Evolutionary conservation across 2,113 vertebrate genomes (phyloP), one percentile per base, ranked within the genome.

Genomic region (Nyctibius bracteatus): DNA sequence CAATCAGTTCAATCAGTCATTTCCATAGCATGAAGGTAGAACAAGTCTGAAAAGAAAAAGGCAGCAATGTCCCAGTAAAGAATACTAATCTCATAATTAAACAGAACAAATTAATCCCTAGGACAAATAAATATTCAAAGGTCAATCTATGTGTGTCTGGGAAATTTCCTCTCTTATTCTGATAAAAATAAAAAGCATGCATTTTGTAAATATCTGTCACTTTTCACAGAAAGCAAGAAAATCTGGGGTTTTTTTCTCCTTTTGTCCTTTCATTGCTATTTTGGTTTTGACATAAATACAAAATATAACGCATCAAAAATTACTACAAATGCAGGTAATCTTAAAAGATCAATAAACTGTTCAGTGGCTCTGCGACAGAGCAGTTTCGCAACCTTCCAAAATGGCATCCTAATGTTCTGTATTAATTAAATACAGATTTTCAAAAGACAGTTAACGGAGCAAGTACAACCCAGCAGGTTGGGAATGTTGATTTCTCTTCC

Each of bases 361-460:
- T 92, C 75, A 67, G 43, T 67, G 19, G 63, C 61, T n/a, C 28
- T 59, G 30, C 94, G 65, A 44, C 27, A 82, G 55, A 90, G 28
- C 46, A 90, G 37, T 23, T 86, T 74, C 4, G 2, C 39, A 88
- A 5, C 75, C 59, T 94, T 80, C 86, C 80, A 57, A 94, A 96
- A 73, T 39, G 33, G 51, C 79, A 93, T 51, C 67, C 39, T 63
- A 63, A 90, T 84, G 47, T 63, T 95, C 63, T 57, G 8, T 74
- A 74, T 88, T 95, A 96, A 94, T 95, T 96, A 93, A 95, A 93
- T 88, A 86, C 80, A 90, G 81, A 52, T 86, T 94, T 96, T 83
- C 52, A 67, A 65, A 93, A 86, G 80, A 46, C 59, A 63, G 59
- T 88, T 93, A 88, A 46, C 88, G 74, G 86, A 94, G 61, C 85